Conservation (phyloP, 2,113 vertebrate species). For the Thalassarche chlororhynchos region DNA sequence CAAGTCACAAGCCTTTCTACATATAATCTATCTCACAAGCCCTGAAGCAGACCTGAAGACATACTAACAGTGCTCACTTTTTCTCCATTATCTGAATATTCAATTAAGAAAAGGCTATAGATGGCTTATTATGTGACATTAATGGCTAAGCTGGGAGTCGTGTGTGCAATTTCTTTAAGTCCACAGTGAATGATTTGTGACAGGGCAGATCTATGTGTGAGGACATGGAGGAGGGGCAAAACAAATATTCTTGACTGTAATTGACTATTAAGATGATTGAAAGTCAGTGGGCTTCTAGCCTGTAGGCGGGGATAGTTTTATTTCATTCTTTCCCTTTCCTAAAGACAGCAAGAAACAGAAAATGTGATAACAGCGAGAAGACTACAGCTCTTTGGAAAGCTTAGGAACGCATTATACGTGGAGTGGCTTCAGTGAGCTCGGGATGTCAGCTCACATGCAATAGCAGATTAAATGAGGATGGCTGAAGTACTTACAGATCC, state of each 20-base stretch:
- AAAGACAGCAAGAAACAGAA: slow-evolving; percentile 5
- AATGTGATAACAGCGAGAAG: not conserved
- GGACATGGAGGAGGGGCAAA: not conserved
- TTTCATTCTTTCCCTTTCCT: not conserved
- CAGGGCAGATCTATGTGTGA: not conserved
- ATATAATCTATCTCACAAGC: not conserved
- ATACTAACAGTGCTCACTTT: not conserved
- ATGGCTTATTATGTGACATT: slow-evolving; percentile 24
- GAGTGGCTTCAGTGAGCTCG: not conserved
- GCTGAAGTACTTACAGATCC: not conserved
- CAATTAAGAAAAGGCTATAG: slow-evolving; percentile 36
- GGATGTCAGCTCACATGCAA: not conserved
- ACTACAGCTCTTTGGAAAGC: not conserved
- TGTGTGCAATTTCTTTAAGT: not conserved
- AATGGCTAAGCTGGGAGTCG: slow-evolving; percentile 4
- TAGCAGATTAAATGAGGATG: not conserved
- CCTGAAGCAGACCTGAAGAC: slow-evolving; percentile 5
- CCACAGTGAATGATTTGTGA: slow-evolving; percentile 28
- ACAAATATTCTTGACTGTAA: slow-evolving; percentile 24
- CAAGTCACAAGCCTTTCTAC: not conserved
- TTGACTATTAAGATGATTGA: slow-evolving; percentile 44
- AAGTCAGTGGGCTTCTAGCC: slow-evolving; percentile 12
- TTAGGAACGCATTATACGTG: not conserved
- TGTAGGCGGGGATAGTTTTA: not conserved
- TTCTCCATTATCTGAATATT: not conserved